Evolutionary conservation across 2,113 vertebrate genomes (phyloP).

Genomic region (Phasianus colchicus): DNA sequence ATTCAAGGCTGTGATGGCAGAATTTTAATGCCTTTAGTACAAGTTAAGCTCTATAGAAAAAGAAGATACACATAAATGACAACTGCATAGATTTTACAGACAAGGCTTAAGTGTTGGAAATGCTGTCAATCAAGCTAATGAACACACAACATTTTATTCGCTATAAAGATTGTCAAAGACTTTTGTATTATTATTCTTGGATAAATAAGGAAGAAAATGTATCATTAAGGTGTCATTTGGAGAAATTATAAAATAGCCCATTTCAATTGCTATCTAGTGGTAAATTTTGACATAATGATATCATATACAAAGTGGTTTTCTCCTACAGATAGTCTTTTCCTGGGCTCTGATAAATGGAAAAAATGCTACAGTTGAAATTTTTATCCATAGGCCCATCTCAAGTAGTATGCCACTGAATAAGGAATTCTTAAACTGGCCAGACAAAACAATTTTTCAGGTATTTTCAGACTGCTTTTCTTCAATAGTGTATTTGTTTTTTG

Average conservation of each 20-base stretch:
- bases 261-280: neutral
- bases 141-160: neutral
- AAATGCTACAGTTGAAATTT: neutral
- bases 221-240: neutral
- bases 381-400: neutral
- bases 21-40: neutral
- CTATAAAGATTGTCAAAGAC: neutral
- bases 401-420: neutral
- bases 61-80: neutral
- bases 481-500: neutral
- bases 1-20: neutral
- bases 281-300: slow-evolving; percentile 12
- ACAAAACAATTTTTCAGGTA: neutral
- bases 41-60: neutral
- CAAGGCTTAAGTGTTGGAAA: neutral
- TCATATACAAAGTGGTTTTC: neutral
- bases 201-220: neutral
- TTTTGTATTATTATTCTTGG: neutral
- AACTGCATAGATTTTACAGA: neutral
- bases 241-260: slow-evolving; percentile 10
- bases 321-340: neutral
- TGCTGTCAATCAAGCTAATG: neutral
- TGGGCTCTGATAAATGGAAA: neutral
- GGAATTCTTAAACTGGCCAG: neutral
- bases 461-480: neutral